These are phyloP conservation scores for Chaunax sp. DNA, from an alignment of 2,797 vertebrate species.

Conservation along the genomic window DNA sequence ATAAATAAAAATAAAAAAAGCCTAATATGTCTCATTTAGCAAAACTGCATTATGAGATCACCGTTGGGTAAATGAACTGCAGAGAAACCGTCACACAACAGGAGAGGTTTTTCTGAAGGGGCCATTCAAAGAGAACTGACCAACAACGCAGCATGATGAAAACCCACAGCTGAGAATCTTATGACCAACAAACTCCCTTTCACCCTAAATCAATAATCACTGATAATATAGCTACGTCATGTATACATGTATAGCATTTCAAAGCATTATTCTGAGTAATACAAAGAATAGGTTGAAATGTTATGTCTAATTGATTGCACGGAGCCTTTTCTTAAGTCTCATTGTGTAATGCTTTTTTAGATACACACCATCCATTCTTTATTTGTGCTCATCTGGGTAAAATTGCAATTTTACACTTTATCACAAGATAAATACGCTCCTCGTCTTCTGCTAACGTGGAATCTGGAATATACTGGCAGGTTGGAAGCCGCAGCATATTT, in stretches of 20 bases:
- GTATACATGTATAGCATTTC: slow-evolving; percentile 50
- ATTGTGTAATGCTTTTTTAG: slow-evolving; percentile 33
- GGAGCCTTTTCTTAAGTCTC: slow-evolving; percentile 39
- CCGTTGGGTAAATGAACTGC: slow-evolving; percentile 11
- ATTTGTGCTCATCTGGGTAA: slow-evolving; percentile 56
- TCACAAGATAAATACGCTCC: slow-evolving; percentile 50
- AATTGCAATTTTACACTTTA: slow-evolving; percentile 38
- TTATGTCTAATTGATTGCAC: slow-evolving; percentile 56
- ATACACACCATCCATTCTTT: slow-evolving; percentile 39
- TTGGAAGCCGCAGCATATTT: slow-evolving; percentile 69
- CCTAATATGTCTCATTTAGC: neutral
- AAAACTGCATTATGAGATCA: slow-evolving; percentile 7
- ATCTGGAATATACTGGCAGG: slow-evolving; percentile 53
- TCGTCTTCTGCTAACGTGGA: slow-evolving; percentile 41
- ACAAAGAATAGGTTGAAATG: slow-evolving; percentile 39
- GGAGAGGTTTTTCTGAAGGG: slow-evolving; percentile 14
- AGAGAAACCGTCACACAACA: slow-evolving; percentile 17
- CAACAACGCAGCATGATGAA: slow-evolving; percentile 29
- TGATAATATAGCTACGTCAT: slow-evolving; percentile 56
- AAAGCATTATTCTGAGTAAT: slow-evolving; percentile 44
- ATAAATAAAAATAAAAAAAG: neutral
- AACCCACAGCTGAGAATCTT: slow-evolving; percentile 55
- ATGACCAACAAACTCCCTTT: slow-evolving; percentile 55
- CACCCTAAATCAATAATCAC: slow-evolving; percentile 67
- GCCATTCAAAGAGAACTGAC: slow-evolving; percentile 33